phyloP scores from a whole-genome alignment of 2,888 invertebrate species.

The Phorcus lineatus region DNA sequence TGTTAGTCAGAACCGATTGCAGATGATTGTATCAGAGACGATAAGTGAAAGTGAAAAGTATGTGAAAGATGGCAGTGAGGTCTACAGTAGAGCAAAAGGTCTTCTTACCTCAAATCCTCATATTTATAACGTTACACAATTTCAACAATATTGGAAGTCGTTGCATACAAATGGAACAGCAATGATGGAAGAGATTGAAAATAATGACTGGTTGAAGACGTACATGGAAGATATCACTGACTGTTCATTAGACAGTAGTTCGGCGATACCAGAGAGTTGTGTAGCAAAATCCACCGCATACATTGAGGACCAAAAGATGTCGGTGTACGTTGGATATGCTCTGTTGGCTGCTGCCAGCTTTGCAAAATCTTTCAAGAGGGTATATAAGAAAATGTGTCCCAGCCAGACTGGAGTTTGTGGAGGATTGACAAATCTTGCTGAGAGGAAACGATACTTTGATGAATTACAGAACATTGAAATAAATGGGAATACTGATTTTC shows the following conservation, averaged over 20 bases:
- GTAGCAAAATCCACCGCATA: neutral
- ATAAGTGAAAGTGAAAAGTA: neutral
- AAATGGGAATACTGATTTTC: neutral
- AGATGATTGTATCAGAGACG: neutral
- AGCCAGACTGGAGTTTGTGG: neutral
- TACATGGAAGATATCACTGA: neutral
- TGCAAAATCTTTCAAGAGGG: neutral
- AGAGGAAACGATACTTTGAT: neutral
- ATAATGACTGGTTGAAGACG: conserved; percentile 7
- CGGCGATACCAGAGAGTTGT: neutral
- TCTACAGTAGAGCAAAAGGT: neutral
- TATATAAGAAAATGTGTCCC: neutral
- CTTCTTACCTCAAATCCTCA: neutral
- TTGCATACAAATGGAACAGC: neutral
- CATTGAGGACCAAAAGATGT: neutral
- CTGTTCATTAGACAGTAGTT: neutral
- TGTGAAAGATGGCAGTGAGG: neutral
- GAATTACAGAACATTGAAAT: neutral
- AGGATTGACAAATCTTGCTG: neutral
- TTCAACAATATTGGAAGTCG: neutral
- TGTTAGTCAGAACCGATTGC: neutral
- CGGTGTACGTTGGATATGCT: neutral
- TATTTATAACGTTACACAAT: neutral
- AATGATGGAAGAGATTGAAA: neutral
- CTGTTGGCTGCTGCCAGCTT: conserved; percentile 2